Percentiles rank a stretch among this genome's conserved stretches.
These are phyloP conservation scores for Chrysocyon brachyurus DNA, from an alignment of 2,797 vertebrate genomes.

Conservation along the genomic window DNA sequence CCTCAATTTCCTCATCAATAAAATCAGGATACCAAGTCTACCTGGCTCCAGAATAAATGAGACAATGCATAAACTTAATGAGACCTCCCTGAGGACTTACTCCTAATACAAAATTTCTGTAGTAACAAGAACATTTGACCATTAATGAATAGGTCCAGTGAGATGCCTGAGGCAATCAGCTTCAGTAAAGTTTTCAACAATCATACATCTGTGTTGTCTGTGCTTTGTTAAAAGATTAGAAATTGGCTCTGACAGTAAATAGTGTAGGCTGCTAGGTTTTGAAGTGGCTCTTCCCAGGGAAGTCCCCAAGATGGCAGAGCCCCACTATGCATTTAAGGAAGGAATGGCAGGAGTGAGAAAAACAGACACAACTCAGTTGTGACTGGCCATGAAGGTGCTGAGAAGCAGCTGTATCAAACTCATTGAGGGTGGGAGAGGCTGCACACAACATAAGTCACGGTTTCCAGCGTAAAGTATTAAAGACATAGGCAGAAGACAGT, in stretches of 20 bases:
- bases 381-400: not conserved
- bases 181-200: not conserved
- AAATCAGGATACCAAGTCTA: not conserved
- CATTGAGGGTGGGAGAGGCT: not conserved
- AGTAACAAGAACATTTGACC: not conserved
- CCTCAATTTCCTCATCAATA: not conserved
- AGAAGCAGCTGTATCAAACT: not conserved
- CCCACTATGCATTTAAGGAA: not conserved
- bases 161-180: not conserved
- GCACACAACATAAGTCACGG: rapidly evolving
- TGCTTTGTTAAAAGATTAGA: not conserved
- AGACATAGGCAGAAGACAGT: not conserved
- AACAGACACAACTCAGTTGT: not conserved
- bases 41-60: not conserved
- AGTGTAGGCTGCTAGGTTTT: not conserved
- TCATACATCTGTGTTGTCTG: not conserved
- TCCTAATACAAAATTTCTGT: not conserved
- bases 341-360: not conserved
- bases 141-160: not conserved
- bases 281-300: not conserved
- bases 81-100: not conserved
- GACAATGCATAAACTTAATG: too few species aligned
- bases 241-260: not conserved
- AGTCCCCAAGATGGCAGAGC: not conserved
- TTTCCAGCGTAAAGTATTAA: not conserved